Percentiles rank a stretch among this genome's conserved stretches.
Conservation (phyloP, 2,888 invertebrate species). For the Hoplodrina ambigua region DNA sequence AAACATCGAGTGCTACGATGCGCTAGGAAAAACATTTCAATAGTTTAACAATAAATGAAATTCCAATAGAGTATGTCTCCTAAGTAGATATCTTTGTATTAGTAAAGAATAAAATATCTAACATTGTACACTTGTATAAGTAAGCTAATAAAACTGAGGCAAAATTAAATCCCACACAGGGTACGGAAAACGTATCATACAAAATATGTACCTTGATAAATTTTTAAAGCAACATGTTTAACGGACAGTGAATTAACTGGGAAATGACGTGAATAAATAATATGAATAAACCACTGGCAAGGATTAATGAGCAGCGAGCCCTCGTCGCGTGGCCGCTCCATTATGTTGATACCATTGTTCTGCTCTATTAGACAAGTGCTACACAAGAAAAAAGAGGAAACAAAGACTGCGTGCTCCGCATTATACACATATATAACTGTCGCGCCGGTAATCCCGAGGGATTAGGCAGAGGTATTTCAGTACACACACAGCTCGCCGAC, state of each 20-base stretch:
- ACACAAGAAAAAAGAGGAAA: slow-evolving; percentile 45
- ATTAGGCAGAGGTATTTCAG: slow-evolving; percentile 44
- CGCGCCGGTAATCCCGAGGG: slow-evolving; percentile 29
- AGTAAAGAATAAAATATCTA: neutral
- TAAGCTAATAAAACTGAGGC: slow-evolving; percentile 21
- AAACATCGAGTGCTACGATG: neutral
- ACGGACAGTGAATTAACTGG: slow-evolving; percentile 80
- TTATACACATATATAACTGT: slow-evolving; percentile 29
- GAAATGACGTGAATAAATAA: slow-evolving; percentile 83
- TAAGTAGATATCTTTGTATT: neutral
- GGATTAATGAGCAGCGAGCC: slow-evolving; percentile 81
- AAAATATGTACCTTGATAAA: slow-evolving; percentile 68
- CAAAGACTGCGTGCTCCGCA: slow-evolving; percentile 36
- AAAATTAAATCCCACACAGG: slow-evolving; percentile 16
- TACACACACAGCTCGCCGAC: slow-evolving; percentile 35
- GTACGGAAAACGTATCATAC: slow-evolving; percentile 39
- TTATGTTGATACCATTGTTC: slow-evolving; percentile 61
- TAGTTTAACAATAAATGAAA: neutral
- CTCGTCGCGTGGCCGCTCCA: slow-evolving; percentile 68
- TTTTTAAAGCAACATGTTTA: slow-evolving; percentile 77
- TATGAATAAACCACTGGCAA: slow-evolving; percentile 80
- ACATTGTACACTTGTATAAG: neutral
- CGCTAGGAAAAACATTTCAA: neutral
- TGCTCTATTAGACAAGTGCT: slow-evolving; percentile 53
- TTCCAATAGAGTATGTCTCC: neutral